Evolutionary conservation across 2,888 invertebrate species (phyloP), one percentile per base, ranked within the genome.

Genomic region (Physocephala rufipes): DNA sequence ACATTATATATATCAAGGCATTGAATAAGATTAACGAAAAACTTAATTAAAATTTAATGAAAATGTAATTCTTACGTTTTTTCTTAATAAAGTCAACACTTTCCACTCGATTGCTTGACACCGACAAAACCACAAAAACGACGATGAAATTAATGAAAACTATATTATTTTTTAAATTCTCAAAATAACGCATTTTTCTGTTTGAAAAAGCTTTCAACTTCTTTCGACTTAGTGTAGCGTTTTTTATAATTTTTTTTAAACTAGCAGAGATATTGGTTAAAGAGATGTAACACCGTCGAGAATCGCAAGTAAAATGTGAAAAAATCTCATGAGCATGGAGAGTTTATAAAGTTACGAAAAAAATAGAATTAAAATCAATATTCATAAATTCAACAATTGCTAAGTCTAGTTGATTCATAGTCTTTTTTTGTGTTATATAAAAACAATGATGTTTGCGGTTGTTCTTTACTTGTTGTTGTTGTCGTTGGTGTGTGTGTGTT

Each of bases 21-120:
- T 9, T 36, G 36, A n/a, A n/a, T n/a, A n/a, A n/a, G n/a, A n/a
- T n/a, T n/a, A n/a, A 36, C 36, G 36, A 36, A 36, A 4, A 9
- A 36, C 4, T 36, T 4, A 36, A 36, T 9, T 4, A 36, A 36
- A 36, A 36, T 7, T 9, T 36, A 9, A 36, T 7, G 36, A 36
- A 4, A 36, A 36, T 36, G 9, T 2, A 1, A 24, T 24, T 58
- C 80, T 79, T 75, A 80, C 80, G 81, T 65, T 80, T 80, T 74
- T 79, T 78, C 64, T 76, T 79, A 58, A 76, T 76, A 59, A 70
- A 80, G 28, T 49, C 75, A 47, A 75, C 75, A 36, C 76, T 55
- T 30, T 74, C 58, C 21, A 74, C 76, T 43, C 71, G 59, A 21
- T 28, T 65, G 59, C 71, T 53, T n/a, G 19, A 67, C 7, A 13